These are phyloP conservation scores for Lethenteron camtschaticum DNA, from an alignment of 2,113 vertebrate species.

Conservation along the genomic window DNA sequence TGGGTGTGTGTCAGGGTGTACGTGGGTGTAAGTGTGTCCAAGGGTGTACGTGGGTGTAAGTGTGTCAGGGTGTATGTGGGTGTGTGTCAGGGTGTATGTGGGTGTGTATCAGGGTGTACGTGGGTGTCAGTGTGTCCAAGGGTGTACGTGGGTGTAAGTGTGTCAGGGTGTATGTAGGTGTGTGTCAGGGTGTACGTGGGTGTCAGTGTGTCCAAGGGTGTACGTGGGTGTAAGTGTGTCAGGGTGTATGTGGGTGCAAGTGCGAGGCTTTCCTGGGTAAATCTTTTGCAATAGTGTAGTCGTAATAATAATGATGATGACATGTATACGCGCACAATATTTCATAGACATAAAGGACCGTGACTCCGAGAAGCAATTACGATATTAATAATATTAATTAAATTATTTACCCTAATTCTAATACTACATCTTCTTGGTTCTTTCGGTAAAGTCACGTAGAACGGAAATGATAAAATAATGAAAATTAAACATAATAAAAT, in stretches of 20 bases:
- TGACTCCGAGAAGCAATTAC: too few species aligned
- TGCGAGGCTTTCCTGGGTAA: too few species aligned
- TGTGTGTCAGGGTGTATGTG: not conserved
- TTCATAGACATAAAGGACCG: too few species aligned
- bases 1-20: not conserved
- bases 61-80: not conserved
- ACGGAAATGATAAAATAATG: too few species aligned
- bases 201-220: not conserved
- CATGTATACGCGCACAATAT: too few species aligned
- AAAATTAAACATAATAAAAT: too few species aligned
- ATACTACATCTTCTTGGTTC: too few species aligned
- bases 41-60: not conserved
- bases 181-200: not conserved
- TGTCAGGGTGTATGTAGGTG: not conserved
- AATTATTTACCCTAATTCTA: too few species aligned
- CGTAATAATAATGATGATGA: too few species aligned
- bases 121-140: not conserved
- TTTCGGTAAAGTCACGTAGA: too few species aligned
- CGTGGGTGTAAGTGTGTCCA: not conserved
- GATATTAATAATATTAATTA: too few species aligned
- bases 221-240: not conserved
- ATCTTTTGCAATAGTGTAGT: too few species aligned
- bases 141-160: not conserved
- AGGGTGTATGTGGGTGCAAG: not conserved
- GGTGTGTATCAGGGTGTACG: not conserved